A percentile compares a stretch with the other conserved stretches of the same genome.
These are phyloP conservation scores for Drosophila repletoides DNA, from an alignment of 1,140 invertebrate species.

Conservation along the genomic window DNA sequence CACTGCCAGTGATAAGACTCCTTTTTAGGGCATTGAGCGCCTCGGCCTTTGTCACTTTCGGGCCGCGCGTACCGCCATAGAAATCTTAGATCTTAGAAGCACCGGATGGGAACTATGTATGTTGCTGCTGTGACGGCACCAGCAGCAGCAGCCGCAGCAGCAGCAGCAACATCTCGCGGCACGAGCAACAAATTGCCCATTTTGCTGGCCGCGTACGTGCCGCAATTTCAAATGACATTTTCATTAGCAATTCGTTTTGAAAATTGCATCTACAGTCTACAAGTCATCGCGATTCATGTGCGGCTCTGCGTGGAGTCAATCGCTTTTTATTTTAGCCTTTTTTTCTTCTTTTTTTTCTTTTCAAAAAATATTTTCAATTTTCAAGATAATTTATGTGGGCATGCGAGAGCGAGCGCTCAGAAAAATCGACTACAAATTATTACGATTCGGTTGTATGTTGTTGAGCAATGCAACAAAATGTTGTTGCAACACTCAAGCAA, in stretches of 20 bases:
- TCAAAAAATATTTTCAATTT: constrained; percentile 26
- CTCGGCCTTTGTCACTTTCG: constrained; percentile 42
- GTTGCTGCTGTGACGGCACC: neutral
- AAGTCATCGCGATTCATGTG: constrained; percentile 43
- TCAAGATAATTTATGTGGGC: constrained; percentile 39
- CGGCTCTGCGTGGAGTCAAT: constrained; percentile 34
- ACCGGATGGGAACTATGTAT: neutral
- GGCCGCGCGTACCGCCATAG: constrained; percentile 16
- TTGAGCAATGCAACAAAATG: constrained; percentile 28
- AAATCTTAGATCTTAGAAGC: constrained; percentile 30
- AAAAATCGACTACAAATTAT: constrained; percentile 33
- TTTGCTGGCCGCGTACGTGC: constrained; percentile 68
- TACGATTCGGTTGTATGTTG: constrained; percentile 6
- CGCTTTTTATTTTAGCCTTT: no score
- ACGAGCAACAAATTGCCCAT: constrained; percentile 78
- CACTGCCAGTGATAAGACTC: constrained; percentile 33
- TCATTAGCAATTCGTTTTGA: constrained; percentile 79
- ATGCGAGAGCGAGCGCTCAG: constrained; percentile 4
- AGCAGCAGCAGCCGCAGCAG: constrained; percentile 1
- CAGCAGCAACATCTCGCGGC: constrained; percentile 37
- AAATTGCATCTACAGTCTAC: constrained; percentile 59
- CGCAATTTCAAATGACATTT: constrained; percentile 78
- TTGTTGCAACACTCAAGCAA: constrained; percentile 26
- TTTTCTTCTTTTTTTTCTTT: no score
- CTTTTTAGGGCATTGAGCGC: constrained; percentile 41